Conservation (phyloP, 2,888 invertebrate species). For the Unio delphinus region DNA sequence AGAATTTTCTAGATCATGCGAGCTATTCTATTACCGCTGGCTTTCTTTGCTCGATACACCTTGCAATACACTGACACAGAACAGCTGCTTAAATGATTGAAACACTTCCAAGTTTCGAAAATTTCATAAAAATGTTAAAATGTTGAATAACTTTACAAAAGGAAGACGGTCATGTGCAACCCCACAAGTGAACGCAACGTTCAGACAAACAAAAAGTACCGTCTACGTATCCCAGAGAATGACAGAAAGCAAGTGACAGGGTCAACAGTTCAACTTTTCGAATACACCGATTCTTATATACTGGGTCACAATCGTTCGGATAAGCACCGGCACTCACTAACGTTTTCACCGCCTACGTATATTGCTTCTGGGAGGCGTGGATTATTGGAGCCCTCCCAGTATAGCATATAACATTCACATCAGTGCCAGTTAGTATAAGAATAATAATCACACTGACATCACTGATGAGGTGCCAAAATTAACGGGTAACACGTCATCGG, state of each 20-base stretch:
- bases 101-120: too few species aligned
- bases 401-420: slow-evolving; percentile 44
- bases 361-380: slow-evolving; percentile 49
- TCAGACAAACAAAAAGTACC: too few species aligned
- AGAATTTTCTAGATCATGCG: too few species aligned
- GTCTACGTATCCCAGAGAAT: too few species aligned
- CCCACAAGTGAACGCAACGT: too few species aligned
- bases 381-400: slow-evolving; percentile 42
- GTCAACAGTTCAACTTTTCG: slow-evolving; percentile 24
- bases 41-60: too few species aligned
- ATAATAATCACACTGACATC: slow-evolving; percentile 58
- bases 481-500: slow-evolving; percentile 53
- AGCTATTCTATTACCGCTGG: too few species aligned
- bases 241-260: slow-evolving; percentile 25
- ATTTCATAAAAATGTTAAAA: too few species aligned
- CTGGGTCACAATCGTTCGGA: slow-evolving; percentile 29
- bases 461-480: slow-evolving; percentile 59
- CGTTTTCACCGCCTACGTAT: slow-evolving; percentile 50
- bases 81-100: too few species aligned
- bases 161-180: too few species aligned
- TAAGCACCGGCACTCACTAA: slow-evolving; percentile 59
- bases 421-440: slow-evolving; percentile 46
- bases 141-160: too few species aligned
- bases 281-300: slow-evolving; percentile 11
- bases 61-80: too few species aligned